phyloP scores from a whole-genome alignment of 1,140 invertebrate genomes.

The Venturia canescens region DNA sequence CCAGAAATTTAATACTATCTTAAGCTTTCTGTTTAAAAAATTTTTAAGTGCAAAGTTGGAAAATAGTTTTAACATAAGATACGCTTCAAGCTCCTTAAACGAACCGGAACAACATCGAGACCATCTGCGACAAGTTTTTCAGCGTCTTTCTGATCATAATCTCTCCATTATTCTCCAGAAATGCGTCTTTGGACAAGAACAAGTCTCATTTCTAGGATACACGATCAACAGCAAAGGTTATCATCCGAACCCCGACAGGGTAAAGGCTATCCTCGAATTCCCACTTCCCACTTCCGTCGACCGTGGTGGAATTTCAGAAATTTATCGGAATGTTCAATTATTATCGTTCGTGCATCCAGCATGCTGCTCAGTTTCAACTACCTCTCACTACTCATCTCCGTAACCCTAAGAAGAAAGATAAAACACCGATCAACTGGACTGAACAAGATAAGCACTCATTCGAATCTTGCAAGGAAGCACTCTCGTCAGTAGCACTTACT shows the following conservation, averaged over 20 bases:
- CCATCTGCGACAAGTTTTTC: conserved; percentile 63
- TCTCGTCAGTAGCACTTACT: background rate
- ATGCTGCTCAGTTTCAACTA: conserved; percentile 45
- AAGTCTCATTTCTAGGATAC: conserved; percentile 62
- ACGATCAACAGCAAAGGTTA: conserved; percentile 58
- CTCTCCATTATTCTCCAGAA: conserved; percentile 60
- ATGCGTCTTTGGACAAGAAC: conserved; percentile 57
- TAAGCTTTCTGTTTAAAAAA: too few relatives aligned
- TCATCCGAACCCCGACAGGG: conserved; percentile 50
- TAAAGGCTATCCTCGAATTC: conserved; percentile 57
- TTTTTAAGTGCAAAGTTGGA: too few relatives aligned
- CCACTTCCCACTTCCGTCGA: conserved; percentile 55
- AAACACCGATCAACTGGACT: conserved; percentile 44
- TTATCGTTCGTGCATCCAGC: conserved; percentile 59
- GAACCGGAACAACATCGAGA: background rate
- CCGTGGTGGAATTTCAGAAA: conserved; percentile 51
- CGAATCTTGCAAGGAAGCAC: background rate
- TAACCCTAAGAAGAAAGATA: conserved; percentile 47
- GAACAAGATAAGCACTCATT: background rate
- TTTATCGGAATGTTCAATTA: conserved; percentile 53
- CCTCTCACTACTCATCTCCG: conserved; percentile 35
- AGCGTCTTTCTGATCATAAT: conserved; percentile 48
- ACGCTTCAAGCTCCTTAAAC: too few relatives aligned
- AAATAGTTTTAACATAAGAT: too few relatives aligned
- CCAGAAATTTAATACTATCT: too few relatives aligned